A percentile compares a stretch with the other conserved stretches of the same genome.
Evolutionary conservation across 1,140 invertebrate genomes (phyloP).

Genomic region (Brachionus asplanchnoidis): DNA sequence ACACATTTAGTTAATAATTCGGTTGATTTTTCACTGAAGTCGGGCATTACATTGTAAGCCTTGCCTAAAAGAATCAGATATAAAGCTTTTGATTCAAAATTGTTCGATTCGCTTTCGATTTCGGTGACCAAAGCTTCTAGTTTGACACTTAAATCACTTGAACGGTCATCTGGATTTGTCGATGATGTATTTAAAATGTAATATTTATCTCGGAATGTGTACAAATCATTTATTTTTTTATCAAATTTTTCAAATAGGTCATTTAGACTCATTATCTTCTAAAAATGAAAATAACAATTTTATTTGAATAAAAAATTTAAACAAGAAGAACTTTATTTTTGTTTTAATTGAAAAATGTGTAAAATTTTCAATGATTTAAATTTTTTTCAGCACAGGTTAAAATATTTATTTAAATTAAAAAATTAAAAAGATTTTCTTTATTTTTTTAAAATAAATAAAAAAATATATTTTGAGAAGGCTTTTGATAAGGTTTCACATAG

Average conservation of each 20-base stretch:
- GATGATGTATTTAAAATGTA: neutral
- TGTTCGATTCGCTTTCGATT: neutral
- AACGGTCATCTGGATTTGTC: neutral
- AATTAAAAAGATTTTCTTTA: no score
- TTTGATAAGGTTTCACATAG: no score
- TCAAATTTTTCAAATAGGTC: constrained; percentile 6
- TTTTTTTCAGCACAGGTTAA: no score
- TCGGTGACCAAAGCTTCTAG: neutral
- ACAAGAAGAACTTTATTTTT: neutral
- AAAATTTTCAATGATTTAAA: no score
- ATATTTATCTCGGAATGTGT: constrained; percentile 34
- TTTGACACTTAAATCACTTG: neutral
- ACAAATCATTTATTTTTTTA: constrained; percentile 22
- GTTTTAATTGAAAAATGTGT: no score
- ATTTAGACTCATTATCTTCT: neutral
- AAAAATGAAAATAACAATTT: neutral
- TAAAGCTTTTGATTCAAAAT: constrained; percentile 59
- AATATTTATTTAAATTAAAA: no score
- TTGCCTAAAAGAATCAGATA: constrained; percentile 72
- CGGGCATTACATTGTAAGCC: constrained; percentile 69
- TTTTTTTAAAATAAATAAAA: no score
- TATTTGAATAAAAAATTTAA: neutral
- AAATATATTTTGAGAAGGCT: no score
- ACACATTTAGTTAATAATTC: constrained; percentile 73
- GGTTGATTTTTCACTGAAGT: constrained; percentile 67